These are phyloP conservation scores for Enteromius argenteus DNA, from an alignment of 2,797 vertebrate species.

Conservation along the genomic window DNA sequence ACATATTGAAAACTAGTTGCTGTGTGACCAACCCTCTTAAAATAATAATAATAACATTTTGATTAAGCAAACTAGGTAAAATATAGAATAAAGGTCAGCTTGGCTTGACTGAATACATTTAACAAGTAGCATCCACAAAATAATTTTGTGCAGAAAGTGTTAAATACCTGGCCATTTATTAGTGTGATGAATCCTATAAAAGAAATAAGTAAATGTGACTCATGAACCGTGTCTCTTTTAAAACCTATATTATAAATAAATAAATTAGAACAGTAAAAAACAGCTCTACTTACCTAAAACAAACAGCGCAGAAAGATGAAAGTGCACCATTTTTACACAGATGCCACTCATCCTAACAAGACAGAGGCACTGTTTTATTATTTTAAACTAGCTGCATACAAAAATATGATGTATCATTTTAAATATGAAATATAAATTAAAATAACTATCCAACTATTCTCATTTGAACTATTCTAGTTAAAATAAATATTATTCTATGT, in stretches of 20 bases:
- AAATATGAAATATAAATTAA: background rate
- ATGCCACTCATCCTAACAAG: background rate
- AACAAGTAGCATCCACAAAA: background rate
- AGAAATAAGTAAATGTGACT: background rate
- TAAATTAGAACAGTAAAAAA: background rate
- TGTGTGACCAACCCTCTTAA: background rate
- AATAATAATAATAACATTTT: background rate
- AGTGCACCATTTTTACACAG: slow-evolving; percentile 27
- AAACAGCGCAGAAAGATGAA: slow-evolving; percentile 21
- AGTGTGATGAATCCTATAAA: slow-evolving; percentile 7
- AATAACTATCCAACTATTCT: background rate
- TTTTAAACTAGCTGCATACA: background rate
- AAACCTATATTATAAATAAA: background rate
- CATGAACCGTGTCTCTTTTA: background rate
- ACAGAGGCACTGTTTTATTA: background rate
- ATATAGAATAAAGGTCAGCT: background rate
- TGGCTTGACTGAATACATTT: background rate
- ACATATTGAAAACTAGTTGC: background rate
- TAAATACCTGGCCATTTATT: slow-evolving; percentile 23
- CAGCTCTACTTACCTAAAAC: slow-evolving; percentile 27
- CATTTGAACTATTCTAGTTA: background rate
- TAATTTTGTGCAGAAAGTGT: background rate
- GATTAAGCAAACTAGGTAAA: background rate
- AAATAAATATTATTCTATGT: background rate
- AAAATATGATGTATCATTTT: background rate